phyloP scores from a whole-genome alignment of 2,113 vertebrate species.

The Argyrosomus japonicus region DNA sequence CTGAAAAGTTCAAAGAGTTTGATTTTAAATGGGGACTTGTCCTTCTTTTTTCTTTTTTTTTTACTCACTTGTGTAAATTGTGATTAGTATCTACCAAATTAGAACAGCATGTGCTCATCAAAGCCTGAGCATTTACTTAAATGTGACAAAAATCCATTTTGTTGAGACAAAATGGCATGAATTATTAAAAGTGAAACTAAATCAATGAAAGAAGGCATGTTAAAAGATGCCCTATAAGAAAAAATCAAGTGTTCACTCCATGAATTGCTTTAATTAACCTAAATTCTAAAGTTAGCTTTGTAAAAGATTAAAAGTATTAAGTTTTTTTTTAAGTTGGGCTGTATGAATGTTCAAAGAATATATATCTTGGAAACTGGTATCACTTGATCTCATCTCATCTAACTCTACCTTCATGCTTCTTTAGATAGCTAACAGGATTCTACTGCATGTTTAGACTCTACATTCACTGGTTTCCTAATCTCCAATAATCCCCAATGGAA shows the following conservation, averaged over 20 bases:
- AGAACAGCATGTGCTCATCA: conserved; percentile 8
- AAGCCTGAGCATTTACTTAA: background rate
- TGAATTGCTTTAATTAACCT: conserved; percentile 55
- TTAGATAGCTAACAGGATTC: conserved; percentile 72
- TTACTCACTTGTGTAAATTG: background rate
- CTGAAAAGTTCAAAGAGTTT: conserved; percentile 23
- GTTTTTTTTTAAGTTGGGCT: conserved; percentile 22
- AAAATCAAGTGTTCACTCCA: background rate
- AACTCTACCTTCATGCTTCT: conserved; percentile 60
- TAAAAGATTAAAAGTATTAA: conserved; percentile 39
- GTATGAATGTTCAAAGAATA: conserved; percentile 59
- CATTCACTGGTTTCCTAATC: conserved; percentile 69
- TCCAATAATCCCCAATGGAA: conserved; percentile 68
- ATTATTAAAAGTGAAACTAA: conserved; percentile 24
- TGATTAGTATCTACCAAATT: background rate
- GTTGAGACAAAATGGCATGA: conserved; percentile 4
- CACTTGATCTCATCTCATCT: conserved; percentile 68
- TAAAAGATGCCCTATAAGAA: background rate
- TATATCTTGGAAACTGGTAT: conserved; percentile 64
- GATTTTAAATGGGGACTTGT: background rate
- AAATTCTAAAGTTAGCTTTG: conserved; percentile 52
- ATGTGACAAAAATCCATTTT: conserved; percentile 6
- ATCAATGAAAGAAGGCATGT: background rate
- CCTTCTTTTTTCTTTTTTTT: conserved; percentile 1
- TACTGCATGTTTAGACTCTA: conserved; percentile 48